Percentiles rank a stretch among this genome's conserved stretches.
These are phyloP conservation scores for Laspeyria flexula DNA, from an alignment of 2,888 invertebrate genomes.

Conservation along the genomic window DNA sequence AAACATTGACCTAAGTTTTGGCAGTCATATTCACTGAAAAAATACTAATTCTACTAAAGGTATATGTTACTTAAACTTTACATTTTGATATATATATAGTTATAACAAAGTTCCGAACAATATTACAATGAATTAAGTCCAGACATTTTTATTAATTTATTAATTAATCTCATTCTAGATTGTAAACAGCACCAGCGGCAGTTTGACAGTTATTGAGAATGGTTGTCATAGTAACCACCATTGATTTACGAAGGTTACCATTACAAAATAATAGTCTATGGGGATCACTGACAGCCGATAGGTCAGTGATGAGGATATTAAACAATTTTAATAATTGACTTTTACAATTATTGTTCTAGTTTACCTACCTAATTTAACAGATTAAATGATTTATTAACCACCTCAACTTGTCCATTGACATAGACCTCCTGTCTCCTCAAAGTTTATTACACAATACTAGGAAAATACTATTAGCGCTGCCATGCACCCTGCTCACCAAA, in stretches of 20 bases:
- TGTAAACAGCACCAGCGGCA: conserved; percentile 25
- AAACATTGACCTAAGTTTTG: conserved; percentile 49
- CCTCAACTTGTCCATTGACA: too few relatives aligned
- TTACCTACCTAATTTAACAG: too few relatives aligned
- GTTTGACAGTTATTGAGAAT: conserved; percentile 49
- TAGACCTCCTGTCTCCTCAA: too few relatives aligned
- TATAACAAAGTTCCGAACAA: neutral
- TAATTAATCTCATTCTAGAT: neutral
- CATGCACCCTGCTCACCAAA: too few relatives aligned
- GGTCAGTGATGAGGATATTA: too few relatives aligned
- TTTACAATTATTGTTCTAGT: too few relatives aligned
- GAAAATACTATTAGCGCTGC: too few relatives aligned
- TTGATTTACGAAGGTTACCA: neutral
- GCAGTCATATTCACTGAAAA: conserved; percentile 7
- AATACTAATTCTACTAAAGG: neutral
- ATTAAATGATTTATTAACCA: too few relatives aligned
- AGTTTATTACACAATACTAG: too few relatives aligned
- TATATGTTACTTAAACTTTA: neutral
- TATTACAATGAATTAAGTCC: neutral
- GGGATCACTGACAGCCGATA: too few relatives aligned
- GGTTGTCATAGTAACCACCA: conserved; percentile 64
- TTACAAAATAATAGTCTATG: neutral
- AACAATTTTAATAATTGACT: too few relatives aligned
- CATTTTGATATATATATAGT: neutral
- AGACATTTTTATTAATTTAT: neutral